Percentiles rank a stretch among this genome's conserved stretches.
Conservation (phyloP, 2,888 invertebrate species). For the Synanthedon myopaeformis region DNA sequence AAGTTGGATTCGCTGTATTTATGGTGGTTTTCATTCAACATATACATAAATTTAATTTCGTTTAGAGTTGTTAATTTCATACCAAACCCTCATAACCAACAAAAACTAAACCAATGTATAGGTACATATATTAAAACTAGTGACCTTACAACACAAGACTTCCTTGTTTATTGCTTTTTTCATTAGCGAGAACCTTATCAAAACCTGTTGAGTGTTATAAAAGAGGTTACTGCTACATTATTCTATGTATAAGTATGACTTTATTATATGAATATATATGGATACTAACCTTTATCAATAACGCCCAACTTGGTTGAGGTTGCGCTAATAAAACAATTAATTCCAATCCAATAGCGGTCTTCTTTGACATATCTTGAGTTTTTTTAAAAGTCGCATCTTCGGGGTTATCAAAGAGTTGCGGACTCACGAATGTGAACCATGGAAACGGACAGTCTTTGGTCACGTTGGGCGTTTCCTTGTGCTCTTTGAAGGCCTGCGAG, state of each 20-base stretch:
- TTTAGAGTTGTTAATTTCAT: too few relatives aligned
- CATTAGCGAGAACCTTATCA: too few relatives aligned
- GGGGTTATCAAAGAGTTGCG: conserved; percentile 68
- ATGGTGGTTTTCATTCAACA: too few relatives aligned
- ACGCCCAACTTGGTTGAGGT: conserved; percentile 83
- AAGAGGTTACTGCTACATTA: too few relatives aligned
- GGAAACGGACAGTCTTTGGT: conserved; percentile 67
- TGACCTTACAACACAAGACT: background rate
- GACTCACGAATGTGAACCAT: conserved; percentile 78
- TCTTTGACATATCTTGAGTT: conserved; percentile 64
- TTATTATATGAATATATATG: background rate
- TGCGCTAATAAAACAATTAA: conserved; percentile 78
- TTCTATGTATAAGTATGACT: background rate
- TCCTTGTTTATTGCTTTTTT: too few relatives aligned
- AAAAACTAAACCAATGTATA: too few relatives aligned
- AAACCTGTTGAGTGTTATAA: too few relatives aligned
- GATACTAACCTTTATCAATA: conserved; percentile 74
- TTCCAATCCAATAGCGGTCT: conserved; percentile 76
- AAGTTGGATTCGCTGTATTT: too few relatives aligned
- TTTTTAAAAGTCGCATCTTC: conserved; percentile 38
- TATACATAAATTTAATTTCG: too few relatives aligned
- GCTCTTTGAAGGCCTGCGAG: conserved; percentile 45
- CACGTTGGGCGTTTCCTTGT: conserved; percentile 16
- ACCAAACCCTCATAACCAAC: too few relatives aligned
- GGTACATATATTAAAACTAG: background rate